Evolutionary conservation across 2,113 vertebrate species (phyloP).

Genomic region (Galeopterus variegatus): DNA sequence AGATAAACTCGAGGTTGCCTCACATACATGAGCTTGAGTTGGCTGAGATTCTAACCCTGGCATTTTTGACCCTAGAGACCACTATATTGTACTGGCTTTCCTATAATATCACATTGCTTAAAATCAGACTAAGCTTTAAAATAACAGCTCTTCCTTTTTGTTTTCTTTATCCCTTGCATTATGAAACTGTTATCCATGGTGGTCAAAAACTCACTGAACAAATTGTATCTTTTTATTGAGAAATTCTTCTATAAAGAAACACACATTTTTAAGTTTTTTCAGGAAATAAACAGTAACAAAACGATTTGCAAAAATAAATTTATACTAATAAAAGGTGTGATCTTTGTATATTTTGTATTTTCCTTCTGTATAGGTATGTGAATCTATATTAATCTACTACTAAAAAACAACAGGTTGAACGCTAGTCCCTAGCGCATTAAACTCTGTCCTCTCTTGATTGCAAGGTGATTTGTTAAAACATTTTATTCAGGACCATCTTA

Average conservation of each 20-base stretch:
- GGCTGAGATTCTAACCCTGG: background rate
- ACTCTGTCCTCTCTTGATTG: background rate
- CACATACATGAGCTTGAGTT: background rate
- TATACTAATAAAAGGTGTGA: background rate
- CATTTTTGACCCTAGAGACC: background rate
- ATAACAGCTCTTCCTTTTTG: background rate
- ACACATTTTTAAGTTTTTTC: background rate
- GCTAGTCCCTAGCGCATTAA: background rate
- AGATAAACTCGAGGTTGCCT: background rate
- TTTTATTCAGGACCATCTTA: too few relatives aligned
- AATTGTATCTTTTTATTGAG: background rate
- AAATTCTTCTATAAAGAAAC: background rate
- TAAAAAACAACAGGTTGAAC: background rate
- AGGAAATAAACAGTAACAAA: background rate
- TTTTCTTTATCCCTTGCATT: background rate
- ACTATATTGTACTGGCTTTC: background rate
- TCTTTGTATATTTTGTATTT: slow-evolving; percentile 1
- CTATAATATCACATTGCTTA: background rate
- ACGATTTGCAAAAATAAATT: background rate
- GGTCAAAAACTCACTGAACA: background rate
- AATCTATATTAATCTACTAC: background rate
- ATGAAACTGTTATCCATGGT: slow-evolving; percentile 9
- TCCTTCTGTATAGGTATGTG: background rate
- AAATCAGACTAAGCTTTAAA: background rate
- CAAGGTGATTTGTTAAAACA: background rate